A percentile compares a stretch with the other conserved stretches of the same genome.
These are phyloP conservation scores for Fopius arisanus DNA, from an alignment of 1,140 invertebrate genomes.

Conservation along the genomic window DNA sequence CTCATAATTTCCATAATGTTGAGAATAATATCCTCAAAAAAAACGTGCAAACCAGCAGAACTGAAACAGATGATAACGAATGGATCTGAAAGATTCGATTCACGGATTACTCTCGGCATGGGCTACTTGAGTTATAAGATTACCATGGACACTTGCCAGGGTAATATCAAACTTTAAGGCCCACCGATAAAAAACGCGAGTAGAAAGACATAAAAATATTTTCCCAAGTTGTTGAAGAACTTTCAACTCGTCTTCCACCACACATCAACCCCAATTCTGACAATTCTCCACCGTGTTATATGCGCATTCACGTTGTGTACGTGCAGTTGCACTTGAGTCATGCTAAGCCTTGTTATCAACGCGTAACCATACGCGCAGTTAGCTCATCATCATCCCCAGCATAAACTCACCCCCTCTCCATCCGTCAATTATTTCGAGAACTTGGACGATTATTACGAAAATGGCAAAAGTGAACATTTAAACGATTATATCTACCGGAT, in stretches of 20 bases:
- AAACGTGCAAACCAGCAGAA: background rate
- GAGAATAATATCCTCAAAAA: background rate
- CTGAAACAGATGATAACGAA: background rate
- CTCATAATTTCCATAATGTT: background rate
- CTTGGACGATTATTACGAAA: background rate
- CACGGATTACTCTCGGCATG: background rate
- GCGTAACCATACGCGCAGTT: constrained; percentile 10
- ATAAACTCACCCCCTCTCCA: background rate
- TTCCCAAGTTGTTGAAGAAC: background rate
- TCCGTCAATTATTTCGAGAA: constrained; percentile 4
- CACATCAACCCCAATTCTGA: background rate
- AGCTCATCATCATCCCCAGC: background rate
- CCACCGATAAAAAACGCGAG: constrained; percentile 18
- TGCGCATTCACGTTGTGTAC: constrained; percentile 32
- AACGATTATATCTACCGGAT: background rate
- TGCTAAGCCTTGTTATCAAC: constrained; percentile 50
- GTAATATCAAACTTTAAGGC: constrained; percentile 57
- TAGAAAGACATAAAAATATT: background rate
- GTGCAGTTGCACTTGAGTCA: constrained; percentile 29
- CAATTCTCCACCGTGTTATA: background rate
- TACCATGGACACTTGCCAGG: constrained; percentile 54
- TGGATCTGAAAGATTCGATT: constrained; percentile 1
- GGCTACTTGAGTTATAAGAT: constrained; percentile 54
- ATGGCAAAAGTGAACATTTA: background rate
- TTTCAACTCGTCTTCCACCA: constrained; percentile 14